These are phyloP conservation scores for Erpobdella octoculata DNA, from an alignment of 2,888 invertebrate genomes.

Conservation along the genomic window DNA sequence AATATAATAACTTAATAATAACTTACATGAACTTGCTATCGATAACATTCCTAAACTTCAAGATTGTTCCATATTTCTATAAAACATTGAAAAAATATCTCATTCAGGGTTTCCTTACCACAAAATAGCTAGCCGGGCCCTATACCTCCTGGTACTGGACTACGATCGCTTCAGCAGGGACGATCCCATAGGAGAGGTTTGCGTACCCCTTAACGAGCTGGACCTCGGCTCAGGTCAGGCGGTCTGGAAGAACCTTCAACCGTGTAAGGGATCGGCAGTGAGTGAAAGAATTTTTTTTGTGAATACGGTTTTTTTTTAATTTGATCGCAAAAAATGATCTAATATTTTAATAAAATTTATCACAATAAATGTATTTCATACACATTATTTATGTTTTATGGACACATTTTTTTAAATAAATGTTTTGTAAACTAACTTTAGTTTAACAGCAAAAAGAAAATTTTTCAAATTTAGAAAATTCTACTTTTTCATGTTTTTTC, in stretches of 20 bases:
- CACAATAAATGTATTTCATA: too few species aligned
- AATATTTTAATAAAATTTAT: too few species aligned
- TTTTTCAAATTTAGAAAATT: too few species aligned
- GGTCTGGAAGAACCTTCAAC: conserved; percentile 48
- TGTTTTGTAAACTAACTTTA: too few species aligned
- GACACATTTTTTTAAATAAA: too few species aligned
- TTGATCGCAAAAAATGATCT: too few species aligned
- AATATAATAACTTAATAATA: too few species aligned
- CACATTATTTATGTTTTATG: too few species aligned
- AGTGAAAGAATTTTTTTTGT: conserved; percentile 33
- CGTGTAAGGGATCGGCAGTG: conserved; percentile 51
- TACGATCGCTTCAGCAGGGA: conserved; percentile 43
- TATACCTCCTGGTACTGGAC: conserved; percentile 50
- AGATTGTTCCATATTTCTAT: neutral
- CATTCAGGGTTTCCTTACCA: conserved; percentile 49
- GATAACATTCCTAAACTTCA: neutral
- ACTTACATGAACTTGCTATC: too few species aligned
- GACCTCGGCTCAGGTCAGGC: conserved; percentile 46
- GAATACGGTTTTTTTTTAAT: too few species aligned
- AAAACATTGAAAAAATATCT: neutral
- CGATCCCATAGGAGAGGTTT: conserved; percentile 40
- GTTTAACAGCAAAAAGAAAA: too few species aligned
- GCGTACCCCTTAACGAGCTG: conserved; percentile 39
- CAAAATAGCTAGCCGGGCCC: conserved; percentile 48
- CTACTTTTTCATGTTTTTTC: too few species aligned